phyloP scores from a whole-genome alignment of 2,113 vertebrate species.

The Semnopithecus entellus region DNA sequence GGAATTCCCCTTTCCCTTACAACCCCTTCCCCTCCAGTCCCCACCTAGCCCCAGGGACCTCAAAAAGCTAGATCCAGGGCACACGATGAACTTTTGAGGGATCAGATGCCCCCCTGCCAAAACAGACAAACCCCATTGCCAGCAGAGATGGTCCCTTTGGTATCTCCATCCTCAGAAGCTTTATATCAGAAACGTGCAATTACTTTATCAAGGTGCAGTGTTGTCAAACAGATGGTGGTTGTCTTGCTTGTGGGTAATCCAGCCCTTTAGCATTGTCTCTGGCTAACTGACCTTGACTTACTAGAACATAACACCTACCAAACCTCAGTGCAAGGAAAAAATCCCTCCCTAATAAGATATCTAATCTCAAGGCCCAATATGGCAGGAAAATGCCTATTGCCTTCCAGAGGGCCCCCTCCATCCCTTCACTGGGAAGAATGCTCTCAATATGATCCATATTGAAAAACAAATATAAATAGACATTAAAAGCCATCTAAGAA shows the following conservation, averaged over 20 bases:
- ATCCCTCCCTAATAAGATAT: background rate
- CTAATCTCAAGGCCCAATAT: background rate
- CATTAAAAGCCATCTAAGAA: background rate
- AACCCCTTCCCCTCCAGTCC: background rate
- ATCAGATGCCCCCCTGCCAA: too few species aligned
- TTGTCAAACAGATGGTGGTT: accelerated
- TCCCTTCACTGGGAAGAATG: background rate
- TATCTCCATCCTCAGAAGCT: background rate
- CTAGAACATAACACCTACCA: background rate
- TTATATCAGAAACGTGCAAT: background rate
- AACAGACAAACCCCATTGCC: too few species aligned
- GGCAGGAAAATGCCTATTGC: background rate
- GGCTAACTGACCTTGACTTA: background rate
- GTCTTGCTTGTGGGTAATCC: too few species aligned
- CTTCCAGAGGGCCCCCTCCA: background rate
- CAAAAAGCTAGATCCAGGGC: background rate
- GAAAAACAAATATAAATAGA: background rate
- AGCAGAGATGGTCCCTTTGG: background rate
- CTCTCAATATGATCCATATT: accelerated
- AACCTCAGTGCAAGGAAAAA: background rate
- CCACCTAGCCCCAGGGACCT: background rate
- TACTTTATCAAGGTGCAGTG: accelerated
- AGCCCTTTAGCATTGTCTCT: background rate
- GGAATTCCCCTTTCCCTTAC: accelerated
- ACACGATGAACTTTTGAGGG: background rate